phyloP scores from a whole-genome alignment of 2,113 vertebrate species.

The Nyctibius bracteatus region DNA sequence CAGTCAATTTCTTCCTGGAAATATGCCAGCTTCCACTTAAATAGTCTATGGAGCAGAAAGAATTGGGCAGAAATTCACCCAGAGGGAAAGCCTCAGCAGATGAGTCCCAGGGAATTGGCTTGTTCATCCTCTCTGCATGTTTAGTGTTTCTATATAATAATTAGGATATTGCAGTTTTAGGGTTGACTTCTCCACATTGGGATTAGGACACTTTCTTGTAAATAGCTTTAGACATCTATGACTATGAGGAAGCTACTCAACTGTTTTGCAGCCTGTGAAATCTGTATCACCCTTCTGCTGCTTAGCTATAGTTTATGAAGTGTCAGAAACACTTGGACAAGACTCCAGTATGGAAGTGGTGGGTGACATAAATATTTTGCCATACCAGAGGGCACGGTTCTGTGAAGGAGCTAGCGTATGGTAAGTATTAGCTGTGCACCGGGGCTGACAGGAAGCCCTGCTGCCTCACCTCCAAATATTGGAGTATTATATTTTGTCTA shows the following conservation, averaged over 20 bases:
- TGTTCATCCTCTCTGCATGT: not conserved
- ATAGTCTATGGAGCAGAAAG: not conserved
- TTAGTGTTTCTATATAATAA: not conserved
- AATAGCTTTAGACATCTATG: not conserved
- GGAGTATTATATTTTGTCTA: not conserved
- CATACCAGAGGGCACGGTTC: not conserved
- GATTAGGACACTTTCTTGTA: not conserved
- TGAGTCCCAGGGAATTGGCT: not conserved
- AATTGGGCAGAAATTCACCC: not conserved
- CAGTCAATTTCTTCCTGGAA: not conserved
- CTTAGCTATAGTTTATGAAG: not conserved
- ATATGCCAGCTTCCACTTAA: not conserved
- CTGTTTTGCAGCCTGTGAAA: not conserved
- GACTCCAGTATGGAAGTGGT: not conserved
- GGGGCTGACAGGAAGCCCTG: not conserved
- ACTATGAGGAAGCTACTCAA: not conserved
- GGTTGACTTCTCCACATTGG: not conserved
- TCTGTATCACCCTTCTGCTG: not conserved
- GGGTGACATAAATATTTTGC: not conserved
- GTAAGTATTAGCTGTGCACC: not conserved
- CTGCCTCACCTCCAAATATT: not conserved
- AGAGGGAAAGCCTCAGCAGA: not conserved
- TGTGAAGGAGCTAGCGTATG: not conserved
- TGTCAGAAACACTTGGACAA: not conserved
- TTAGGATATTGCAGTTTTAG: accelerated